Conservation (phyloP, 2,888 invertebrate species). For the Acanthococcus lagerstroemiae region DNA sequence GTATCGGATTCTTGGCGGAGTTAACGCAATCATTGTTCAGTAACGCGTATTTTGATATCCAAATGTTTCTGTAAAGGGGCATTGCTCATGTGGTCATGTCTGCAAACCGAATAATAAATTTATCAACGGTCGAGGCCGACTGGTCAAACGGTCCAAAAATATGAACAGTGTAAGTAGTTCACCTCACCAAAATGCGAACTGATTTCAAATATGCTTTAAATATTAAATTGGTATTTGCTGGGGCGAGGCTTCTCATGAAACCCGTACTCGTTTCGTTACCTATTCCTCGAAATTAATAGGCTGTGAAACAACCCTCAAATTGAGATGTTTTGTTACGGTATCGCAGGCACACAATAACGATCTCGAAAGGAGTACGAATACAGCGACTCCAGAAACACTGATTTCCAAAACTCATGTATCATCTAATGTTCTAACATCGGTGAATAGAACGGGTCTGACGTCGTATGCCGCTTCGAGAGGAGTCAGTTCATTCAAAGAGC, state of each 20-base stretch:
- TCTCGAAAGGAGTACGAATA: neutral
- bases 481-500: slow-evolving; percentile 42
- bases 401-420: neutral
- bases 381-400: neutral
- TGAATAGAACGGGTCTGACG: neutral
- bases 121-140: slow-evolving; percentile 8
- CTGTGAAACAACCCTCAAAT: neutral
- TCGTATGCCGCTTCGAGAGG: slow-evolving; percentile 6
- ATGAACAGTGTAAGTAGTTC: neutral
- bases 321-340: too few relatives aligned
- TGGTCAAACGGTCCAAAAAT: slow-evolving; percentile 4
- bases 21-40: neutral
- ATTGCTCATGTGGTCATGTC: slow-evolving; percentile 51
- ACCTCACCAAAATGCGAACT: too few relatives aligned
- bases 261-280: too few relatives aligned
- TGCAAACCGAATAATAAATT: slow-evolving; percentile 40
- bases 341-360: neutral
- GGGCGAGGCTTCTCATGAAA: too few relatives aligned
- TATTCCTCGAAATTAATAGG: too few relatives aligned
- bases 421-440: too few relatives aligned
- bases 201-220: too few relatives aligned
- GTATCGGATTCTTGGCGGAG: slow-evolving; percentile 6
- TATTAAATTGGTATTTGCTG: too few relatives aligned
- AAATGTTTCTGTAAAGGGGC: slow-evolving; percentile 38
- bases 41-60: neutral